These are phyloP conservation scores for Danionella cerebrum DNA, from an alignment of 2,113 vertebrate genomes.

Conservation along the genomic window DNA sequence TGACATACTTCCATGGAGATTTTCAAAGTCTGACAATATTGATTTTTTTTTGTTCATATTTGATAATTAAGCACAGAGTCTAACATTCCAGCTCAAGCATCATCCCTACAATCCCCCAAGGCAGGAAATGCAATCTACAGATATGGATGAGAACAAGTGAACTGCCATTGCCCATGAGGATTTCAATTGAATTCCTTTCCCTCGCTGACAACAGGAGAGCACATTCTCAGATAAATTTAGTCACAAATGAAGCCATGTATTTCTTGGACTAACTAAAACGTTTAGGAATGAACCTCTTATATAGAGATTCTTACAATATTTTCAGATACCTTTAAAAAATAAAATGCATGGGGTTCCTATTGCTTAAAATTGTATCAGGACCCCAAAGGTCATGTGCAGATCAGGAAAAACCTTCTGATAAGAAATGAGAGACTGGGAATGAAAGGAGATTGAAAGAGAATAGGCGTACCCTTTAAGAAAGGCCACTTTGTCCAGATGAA, in stretches of 20 bases:
- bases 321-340: no score
- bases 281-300: no score
- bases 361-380: not conserved
- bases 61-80: constrained; percentile 1
- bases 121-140: not conserved
- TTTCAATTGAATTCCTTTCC: not conserved
- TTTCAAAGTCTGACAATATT: not conserved
- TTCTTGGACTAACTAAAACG: no score
- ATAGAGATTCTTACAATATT: no score
- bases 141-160: not conserved
- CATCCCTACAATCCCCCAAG: not conserved
- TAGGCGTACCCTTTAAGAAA: not conserved
- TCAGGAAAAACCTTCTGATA: not conserved
- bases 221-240: no score
- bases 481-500: not conserved
- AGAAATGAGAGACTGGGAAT: not conserved
- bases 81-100: not conserved
- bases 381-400: not conserved
- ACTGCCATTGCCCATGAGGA: not conserved
- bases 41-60: not conserved
- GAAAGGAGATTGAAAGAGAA: not conserved
- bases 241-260: not conserved
- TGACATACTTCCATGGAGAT: not conserved
- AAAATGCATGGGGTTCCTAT: not conserved
- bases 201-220: not conserved